Percentiles rank a stretch among this genome's conserved stretches.
These are phyloP conservation scores for Dicaeum eximium DNA, from an alignment of 2,113 vertebrate genomes.

Conservation along the genomic window DNA sequence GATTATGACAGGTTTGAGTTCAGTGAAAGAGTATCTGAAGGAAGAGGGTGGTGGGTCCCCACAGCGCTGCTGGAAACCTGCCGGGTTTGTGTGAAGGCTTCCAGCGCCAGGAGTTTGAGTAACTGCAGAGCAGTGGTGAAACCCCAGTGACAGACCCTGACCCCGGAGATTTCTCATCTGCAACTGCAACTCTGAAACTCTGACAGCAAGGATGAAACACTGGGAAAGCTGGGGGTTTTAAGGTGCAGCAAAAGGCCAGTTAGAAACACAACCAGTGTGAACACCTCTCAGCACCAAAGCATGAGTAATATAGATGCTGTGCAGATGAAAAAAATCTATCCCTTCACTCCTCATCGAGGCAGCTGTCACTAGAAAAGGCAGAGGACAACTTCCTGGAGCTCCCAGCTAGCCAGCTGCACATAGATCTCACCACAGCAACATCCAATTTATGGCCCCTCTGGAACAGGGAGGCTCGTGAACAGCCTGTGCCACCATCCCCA, in stretches of 20 bases:
- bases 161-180: neutral
- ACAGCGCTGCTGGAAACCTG: neutral
- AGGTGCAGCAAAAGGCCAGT: neutral
- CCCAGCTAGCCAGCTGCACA: neutral
- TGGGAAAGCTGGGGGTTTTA: neutral
- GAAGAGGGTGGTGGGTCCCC: neutral
- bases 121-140: neutral
- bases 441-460: neutral
- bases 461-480: neutral
- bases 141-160: neutral
- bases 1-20: neutral
- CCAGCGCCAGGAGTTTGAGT: neutral
- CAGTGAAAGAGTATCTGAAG: neutral
- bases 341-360: neutral
- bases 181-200: fast-evolving
- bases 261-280: neutral
- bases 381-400: neutral
- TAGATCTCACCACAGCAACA: neutral
- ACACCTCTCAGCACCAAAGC: neutral
- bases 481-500: neutral
- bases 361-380: neutral
- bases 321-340: neutral
- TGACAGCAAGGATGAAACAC: neutral
- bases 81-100: neutral
- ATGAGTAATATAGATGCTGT: fast-evolving